Evolutionary conservation across 2,888 invertebrate genomes (phyloP).

Genomic region (Sinodicranocentrus sp.): DNA sequence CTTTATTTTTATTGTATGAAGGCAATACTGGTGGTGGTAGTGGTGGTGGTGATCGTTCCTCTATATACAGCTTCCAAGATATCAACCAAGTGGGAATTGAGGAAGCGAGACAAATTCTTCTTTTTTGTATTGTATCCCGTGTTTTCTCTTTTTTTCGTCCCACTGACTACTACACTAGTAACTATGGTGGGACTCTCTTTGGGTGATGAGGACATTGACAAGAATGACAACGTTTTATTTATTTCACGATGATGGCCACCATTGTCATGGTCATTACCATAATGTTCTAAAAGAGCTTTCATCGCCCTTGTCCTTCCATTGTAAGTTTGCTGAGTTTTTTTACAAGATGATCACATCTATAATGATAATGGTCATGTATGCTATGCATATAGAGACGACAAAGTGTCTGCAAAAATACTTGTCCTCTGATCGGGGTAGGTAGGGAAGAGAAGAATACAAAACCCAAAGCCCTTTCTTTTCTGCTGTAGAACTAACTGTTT

Average conservation of each 20-base stretch:
- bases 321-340: not conserved
- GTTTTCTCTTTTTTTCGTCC: constrained; percentile 1
- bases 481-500: too few species aligned
- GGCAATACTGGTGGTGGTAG: not conserved
- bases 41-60: too few species aligned
- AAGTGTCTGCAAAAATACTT: too few species aligned
- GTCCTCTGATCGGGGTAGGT: too few species aligned
- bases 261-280: constrained; percentile 40
- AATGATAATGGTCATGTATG: too few species aligned
- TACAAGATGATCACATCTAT: too few species aligned
- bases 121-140: constrained; percentile 10
- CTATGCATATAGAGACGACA: too few species aligned
- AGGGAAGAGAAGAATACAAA: too few species aligned
- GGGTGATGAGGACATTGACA: constrained; percentile 8
- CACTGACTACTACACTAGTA: not conserved
- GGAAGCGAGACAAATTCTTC: constrained; percentile 55
- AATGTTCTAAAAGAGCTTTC: constrained; percentile 27
- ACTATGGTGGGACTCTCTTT: not conserved
- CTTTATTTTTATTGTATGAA: constrained; percentile 21
- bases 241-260: constrained; percentile 9
- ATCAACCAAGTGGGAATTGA: constrained; percentile 54
- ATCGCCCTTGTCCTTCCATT: constrained; percentile 31
- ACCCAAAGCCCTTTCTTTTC: too few species aligned
- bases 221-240: constrained; percentile 38
- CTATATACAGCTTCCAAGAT: constrained; percentile 21